phyloP scores from a whole-genome alignment of 2,113 vertebrate genomes.

The Lucifuga dentata region DNA sequence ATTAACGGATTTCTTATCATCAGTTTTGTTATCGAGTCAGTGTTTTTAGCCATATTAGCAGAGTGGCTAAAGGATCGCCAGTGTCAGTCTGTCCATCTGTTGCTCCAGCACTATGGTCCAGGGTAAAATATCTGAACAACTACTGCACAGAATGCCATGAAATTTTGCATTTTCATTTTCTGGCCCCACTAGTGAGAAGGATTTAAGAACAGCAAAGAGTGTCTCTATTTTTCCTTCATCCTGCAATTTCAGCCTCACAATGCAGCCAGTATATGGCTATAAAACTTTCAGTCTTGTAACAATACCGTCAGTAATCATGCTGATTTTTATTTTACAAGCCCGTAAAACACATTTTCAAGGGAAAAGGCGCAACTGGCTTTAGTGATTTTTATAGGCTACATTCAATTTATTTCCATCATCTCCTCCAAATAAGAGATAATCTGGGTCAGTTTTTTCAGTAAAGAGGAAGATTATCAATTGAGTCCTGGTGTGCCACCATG shows the following conservation, averaged over 20 bases:
- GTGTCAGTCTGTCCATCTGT: too few relatives aligned
- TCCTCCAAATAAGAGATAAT: background rate
- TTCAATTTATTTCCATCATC: slow-evolving; percentile 12
- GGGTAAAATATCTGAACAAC: too few relatives aligned
- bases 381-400: background rate
- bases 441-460: slow-evolving; percentile 23
- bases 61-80: too few relatives aligned
- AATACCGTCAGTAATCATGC: background rate
- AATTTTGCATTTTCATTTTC: too few relatives aligned
- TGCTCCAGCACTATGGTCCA: too few relatives aligned
- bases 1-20: slow-evolving; percentile 9
- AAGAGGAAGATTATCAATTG: slow-evolving; percentile 28
- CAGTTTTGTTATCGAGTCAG: background rate
- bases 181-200: too few relatives aligned
- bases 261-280: too few relatives aligned
- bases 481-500: slow-evolving; percentile 16
- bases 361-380: background rate
- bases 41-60: too few relatives aligned
- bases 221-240: too few relatives aligned
- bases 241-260: too few relatives aligned
- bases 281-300: background rate
- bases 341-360: background rate
- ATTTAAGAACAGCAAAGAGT: too few relatives aligned
- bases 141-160: too few relatives aligned
- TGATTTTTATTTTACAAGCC: slow-evolving; percentile 7